phyloP scores from a whole-genome alignment of 1,140 invertebrate genomes.

The Halesus radiatus region DNA sequence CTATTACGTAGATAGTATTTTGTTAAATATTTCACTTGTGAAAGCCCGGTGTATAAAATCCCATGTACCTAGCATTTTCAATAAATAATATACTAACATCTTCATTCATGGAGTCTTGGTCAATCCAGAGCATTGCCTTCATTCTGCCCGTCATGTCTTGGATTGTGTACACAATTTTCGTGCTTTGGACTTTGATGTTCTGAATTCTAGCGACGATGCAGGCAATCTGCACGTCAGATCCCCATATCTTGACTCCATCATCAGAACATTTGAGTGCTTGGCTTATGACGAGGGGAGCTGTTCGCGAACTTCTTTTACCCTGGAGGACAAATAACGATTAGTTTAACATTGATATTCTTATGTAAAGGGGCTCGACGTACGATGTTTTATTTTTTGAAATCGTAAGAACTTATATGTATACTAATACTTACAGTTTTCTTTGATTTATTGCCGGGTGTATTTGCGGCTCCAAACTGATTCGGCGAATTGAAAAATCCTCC shows the following conservation, averaged over 20 bases:
- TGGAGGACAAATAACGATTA: conserved; percentile 54
- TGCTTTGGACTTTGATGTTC: conserved; percentile 72
- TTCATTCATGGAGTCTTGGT: conserved; percentile 69
- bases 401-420: too few relatives aligned
- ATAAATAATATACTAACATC: conserved; percentile 11
- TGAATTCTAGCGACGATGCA: conserved; percentile 73
- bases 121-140: conserved; percentile 70
- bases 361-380: too few relatives aligned
- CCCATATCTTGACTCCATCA: conserved; percentile 72
- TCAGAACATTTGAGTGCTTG: conserved; percentile 71
- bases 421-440: conserved; percentile 63
- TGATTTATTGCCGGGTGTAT: conserved; percentile 64
- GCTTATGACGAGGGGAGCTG: conserved; percentile 73
- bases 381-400: neutral
- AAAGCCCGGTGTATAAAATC: too few relatives aligned
- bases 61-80: too few relatives aligned
- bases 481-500: conserved; percentile 66
- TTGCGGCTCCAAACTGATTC: conserved; percentile 65
- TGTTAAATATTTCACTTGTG: too few relatives aligned
- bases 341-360: neutral
- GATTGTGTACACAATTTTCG: conserved; percentile 75
- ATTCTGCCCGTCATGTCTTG: conserved; percentile 76
- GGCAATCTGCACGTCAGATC: conserved; percentile 70
- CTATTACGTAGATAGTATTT: too few relatives aligned
- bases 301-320: conserved; percentile 65